Conservation (phyloP, 2,113 vertebrate species). For the Engystomops pustulosus region DNA sequence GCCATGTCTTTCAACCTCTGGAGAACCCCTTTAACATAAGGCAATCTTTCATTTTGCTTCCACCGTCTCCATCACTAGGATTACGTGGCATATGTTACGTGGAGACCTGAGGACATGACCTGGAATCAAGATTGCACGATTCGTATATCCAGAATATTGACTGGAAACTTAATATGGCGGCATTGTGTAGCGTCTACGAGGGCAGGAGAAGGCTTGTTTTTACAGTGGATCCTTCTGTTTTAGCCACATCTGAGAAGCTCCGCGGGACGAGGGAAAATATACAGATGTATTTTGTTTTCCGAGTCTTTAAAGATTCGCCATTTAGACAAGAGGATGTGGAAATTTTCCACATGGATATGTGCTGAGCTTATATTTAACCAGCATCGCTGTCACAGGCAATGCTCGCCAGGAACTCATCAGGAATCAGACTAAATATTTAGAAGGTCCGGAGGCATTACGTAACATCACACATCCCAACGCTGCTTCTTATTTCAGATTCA, state of each 20-base stretch:
- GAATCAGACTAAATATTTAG: conserved; percentile 60
- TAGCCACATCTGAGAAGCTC: conserved; percentile 38
- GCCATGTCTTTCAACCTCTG: no score
- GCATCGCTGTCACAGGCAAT: conserved; percentile 33
- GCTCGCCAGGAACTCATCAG: conserved; percentile 51
- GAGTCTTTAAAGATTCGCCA: conserved; percentile 40
- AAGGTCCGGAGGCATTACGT: conserved; percentile 51
- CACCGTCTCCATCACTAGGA: not conserved
- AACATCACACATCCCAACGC: conserved; percentile 32
- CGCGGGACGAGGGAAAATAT: conserved; percentile 15
- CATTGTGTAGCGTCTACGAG: not conserved
- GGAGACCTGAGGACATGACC: conserved; percentile 2
- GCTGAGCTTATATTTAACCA: conserved; percentile 52
- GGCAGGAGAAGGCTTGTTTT: not conserved
- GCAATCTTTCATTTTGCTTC: no score
- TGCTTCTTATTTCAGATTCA: conserved; percentile 1
- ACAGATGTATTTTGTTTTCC: conserved; percentile 48
- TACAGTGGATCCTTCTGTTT: conserved; percentile 35
- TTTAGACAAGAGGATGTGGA: conserved; percentile 55
- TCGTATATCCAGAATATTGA: not conserved
- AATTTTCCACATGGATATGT: conserved; percentile 47
- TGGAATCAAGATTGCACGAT: not conserved
- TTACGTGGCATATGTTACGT: not conserved
- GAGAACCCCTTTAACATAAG: no score
- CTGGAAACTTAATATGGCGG: not conserved